Evolutionary conservation across 2,888 invertebrate genomes (phyloP).

Genomic region (Epistrophe eligans): DNA sequence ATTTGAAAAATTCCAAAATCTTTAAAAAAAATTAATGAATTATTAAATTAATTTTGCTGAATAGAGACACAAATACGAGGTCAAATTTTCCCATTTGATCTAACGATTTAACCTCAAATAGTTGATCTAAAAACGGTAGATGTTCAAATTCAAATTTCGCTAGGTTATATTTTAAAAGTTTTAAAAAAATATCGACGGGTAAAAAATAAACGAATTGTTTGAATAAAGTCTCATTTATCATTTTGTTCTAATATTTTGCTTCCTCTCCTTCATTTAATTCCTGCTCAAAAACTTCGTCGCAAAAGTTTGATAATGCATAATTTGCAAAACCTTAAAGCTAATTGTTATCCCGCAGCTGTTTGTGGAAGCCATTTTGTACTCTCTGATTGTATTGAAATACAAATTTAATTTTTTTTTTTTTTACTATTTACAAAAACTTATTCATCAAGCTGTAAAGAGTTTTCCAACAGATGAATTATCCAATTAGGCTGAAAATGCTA

Average conservation of each 20-base stretch:
- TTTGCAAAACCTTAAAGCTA: background rate
- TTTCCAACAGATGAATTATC: constrained; percentile 28
- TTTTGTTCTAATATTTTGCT: background rate
- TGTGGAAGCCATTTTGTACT: background rate
- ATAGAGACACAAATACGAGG: too few species aligned
- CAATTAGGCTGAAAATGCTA: constrained; percentile 19
- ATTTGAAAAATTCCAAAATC: too few species aligned
- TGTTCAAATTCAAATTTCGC: too few species aligned
- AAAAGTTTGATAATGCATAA: constrained; percentile 17
- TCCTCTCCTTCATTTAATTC: rapidly evolving
- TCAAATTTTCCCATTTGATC: too few species aligned
- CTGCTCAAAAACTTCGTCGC: background rate
- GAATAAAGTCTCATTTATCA: background rate
- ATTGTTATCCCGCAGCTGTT: constrained; percentile 16
- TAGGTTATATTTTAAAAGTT: too few species aligned
- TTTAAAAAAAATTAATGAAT: too few species aligned
- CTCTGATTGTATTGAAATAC: background rate
- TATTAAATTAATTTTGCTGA: too few species aligned
- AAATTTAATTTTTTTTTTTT: background rate
- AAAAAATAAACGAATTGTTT: background rate
- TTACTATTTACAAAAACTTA: constrained; percentile 9
- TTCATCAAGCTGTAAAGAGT: constrained; percentile 6
- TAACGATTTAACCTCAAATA: too few species aligned
- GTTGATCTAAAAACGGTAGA: too few species aligned
- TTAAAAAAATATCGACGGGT: too few species aligned